A percentile compares a stretch with the other conserved stretches of the same genome.
Evolutionary conservation across 2,888 invertebrate genomes (phyloP).

Genomic region (Zygogramma bicolorata): DNA sequence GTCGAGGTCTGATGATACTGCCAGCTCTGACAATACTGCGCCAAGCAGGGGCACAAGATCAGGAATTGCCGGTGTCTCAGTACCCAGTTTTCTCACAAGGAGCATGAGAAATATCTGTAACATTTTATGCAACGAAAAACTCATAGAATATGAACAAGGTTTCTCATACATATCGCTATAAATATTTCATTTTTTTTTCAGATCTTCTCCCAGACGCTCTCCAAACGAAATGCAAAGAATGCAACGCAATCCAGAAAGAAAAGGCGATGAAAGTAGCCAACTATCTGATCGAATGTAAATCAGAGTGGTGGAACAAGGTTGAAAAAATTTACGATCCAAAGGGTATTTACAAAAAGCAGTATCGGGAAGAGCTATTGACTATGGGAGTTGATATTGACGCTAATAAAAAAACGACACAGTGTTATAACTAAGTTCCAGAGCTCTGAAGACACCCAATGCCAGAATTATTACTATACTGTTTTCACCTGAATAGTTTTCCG

Average conservation of each 20-base stretch:
- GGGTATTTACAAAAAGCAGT: slow-evolving; percentile 66
- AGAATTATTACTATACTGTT: too few relatives aligned
- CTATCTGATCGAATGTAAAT: slow-evolving; percentile 73
- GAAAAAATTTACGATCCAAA: slow-evolving; percentile 73
- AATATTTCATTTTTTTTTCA: slow-evolving; percentile 32
- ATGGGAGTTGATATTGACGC: not conserved
- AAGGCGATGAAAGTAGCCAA: slow-evolving; percentile 74
- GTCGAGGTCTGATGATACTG: too few relatives aligned
- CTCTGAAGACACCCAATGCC: not conserved
- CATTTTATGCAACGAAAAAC: too few relatives aligned
- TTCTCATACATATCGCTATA: not conserved
- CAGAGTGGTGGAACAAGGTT: slow-evolving; percentile 74
- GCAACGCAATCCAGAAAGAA: slow-evolving; percentile 72
- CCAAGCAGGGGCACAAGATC: too few relatives aligned
- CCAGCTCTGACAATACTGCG: too few relatives aligned
- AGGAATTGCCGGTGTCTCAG: too few relatives aligned
- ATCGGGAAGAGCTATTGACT: slow-evolving; percentile 40
- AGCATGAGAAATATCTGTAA: too few relatives aligned
- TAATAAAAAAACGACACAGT: not conserved
- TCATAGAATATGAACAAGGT: too few relatives aligned
- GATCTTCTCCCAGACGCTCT: slow-evolving; percentile 70
- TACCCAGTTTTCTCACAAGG: too few relatives aligned
- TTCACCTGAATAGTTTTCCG: too few relatives aligned
- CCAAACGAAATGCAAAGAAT: slow-evolving; percentile 73
- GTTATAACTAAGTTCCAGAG: not conserved